Evolutionary conservation across 92 coral and sea anemone species (phyloP).

Genomic region (Palythoa grandis): DNA sequence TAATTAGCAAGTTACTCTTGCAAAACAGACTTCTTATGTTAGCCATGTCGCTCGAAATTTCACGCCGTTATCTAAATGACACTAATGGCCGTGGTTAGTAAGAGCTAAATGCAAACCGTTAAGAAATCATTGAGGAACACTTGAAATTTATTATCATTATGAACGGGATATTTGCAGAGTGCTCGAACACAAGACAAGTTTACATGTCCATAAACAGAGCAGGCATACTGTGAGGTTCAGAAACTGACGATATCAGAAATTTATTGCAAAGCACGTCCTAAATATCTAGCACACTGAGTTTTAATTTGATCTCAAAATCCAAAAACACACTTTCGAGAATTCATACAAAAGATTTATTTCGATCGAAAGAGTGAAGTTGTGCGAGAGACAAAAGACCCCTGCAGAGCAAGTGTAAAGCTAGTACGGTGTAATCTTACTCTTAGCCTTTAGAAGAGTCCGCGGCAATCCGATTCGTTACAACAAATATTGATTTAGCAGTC

Average conservation of each 20-base stretch:
- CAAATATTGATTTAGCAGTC: slow-evolving; percentile 27
- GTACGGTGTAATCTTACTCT: neutral
- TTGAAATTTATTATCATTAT: too few relatives aligned
- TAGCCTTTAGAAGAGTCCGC: neutral
- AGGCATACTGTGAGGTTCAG: neutral
- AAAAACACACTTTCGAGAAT: neutral
- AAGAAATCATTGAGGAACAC: too few relatives aligned
- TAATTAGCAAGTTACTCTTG: too few relatives aligned
- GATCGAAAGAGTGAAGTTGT: neutral
- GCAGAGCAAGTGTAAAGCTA: slow-evolving; percentile 12
- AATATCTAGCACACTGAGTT: too few relatives aligned
- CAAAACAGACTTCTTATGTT: too few relatives aligned
- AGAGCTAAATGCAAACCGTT: too few relatives aligned
- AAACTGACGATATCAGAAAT: neutral
- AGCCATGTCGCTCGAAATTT: too few relatives aligned
- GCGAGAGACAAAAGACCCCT: slow-evolving; percentile 10
- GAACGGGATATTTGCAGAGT: too few relatives aligned
- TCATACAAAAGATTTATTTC: neutral
- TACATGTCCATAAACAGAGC: too few relatives aligned
- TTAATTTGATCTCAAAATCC: neutral
- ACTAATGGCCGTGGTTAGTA: too few relatives aligned
- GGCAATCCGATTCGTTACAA: neutral
- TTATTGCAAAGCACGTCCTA: neutral
- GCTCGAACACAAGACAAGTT: too few relatives aligned
- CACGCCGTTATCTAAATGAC: too few relatives aligned